phyloP scores from a whole-genome alignment of 1,140 invertebrate species.

The Pinna nobilis region DNA sequence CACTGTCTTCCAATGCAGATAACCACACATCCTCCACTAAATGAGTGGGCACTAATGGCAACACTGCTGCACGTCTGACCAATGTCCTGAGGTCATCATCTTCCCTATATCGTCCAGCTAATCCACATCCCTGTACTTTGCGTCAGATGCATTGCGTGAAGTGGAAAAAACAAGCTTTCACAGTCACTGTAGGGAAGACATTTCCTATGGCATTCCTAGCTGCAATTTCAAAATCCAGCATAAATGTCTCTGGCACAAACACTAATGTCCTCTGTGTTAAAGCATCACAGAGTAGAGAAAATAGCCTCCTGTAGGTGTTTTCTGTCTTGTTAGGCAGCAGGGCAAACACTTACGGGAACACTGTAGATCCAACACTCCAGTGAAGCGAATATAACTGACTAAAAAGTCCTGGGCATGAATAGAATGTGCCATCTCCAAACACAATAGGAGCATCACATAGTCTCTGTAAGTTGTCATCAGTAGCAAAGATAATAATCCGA shows the following conservation, averaged over 20 bases:
- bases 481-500: conserved; percentile 13
- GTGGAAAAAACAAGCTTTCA: no score
- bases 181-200: no score
- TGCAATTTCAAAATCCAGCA: not conserved
- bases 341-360: conserved; percentile 25
- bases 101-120: no score
- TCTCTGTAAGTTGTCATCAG: not conserved
- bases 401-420: conserved; percentile 15
- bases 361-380: not conserved
- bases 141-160: no score
- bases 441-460: not conserved
- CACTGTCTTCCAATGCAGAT: not conserved
- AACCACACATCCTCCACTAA: conserved; percentile 4
- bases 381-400: conserved; percentile 22
- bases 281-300: not conserved
- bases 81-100: no score
- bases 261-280: not conserved
- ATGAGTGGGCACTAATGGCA: no score
- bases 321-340: conserved; percentile 15
- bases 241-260: not conserved
- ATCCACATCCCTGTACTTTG: no score
- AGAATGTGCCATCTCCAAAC: conserved; percentile 35
- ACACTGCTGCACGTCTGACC: no score
- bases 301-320: not conserved
- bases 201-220: not conserved